Conservation (phyloP, 2,113 vertebrate genomes). For the Gopherus flavomarginatus region DNA sequence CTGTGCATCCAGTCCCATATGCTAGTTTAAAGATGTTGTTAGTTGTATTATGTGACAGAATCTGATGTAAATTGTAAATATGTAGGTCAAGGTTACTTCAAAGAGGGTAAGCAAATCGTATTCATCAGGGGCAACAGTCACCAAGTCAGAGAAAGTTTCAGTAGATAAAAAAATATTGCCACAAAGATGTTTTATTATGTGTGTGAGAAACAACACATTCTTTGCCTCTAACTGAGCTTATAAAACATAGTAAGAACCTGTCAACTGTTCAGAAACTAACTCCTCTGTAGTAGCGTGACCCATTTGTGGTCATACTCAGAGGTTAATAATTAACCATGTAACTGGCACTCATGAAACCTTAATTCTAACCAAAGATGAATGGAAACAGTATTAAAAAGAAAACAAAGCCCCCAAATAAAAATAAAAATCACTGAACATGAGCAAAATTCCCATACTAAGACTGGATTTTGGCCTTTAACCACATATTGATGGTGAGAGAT, state of each 20-base stretch:
- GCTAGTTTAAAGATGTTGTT: not conserved
- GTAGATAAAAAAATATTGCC: not conserved
- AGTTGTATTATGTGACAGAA: not conserved
- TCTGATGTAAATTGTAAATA: not conserved
- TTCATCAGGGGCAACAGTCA: not conserved
- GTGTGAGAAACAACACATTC: not conserved
- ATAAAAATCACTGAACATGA: not conserved
- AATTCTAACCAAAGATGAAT: not conserved
- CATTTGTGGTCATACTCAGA: not conserved
- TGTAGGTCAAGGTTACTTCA: not conserved
- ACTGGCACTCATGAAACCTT: not conserved
- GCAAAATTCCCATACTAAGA: not conserved
- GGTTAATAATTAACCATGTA: not conserved
- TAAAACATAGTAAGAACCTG: not conserved
- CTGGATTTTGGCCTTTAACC: not conserved
- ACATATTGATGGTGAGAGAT: not conserved
- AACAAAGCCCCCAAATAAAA: not conserved
- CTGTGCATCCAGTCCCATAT: not conserved
- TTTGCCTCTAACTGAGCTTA: not conserved
- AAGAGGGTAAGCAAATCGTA: not conserved
- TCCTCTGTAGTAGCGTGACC: not conserved
- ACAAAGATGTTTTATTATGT: not conserved
- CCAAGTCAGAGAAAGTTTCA: not conserved
- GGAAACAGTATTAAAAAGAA: not conserved
- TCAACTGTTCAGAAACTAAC: not conserved